Evolutionary conservation across 2,113 vertebrate species (phyloP).

Genomic region (Pygathrix nemaeus): DNA sequence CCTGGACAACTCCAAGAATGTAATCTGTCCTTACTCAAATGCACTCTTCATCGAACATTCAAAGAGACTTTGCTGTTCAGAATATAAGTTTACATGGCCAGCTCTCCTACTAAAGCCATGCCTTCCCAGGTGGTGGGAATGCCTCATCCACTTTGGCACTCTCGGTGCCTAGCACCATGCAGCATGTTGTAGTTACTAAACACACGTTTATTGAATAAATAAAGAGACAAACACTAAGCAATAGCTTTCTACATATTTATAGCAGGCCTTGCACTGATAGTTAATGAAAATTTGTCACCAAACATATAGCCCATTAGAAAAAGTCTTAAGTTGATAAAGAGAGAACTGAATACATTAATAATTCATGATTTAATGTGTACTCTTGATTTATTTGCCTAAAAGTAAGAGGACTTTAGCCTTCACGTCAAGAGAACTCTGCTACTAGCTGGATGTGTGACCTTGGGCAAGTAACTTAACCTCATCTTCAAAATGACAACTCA

Average conservation of each 20-base stretch:
- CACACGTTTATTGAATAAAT: neutral
- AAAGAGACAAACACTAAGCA: neutral
- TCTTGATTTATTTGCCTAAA: neutral
- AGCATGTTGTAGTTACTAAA: neutral
- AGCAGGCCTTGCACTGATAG: neutral
- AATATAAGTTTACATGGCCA: neutral
- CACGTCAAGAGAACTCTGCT: neutral
- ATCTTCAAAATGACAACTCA: neutral
- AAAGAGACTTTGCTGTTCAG: neutral
- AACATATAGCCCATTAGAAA: neutral
- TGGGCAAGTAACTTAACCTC: neutral
- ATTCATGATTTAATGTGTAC: neutral
- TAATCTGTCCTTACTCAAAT: neutral
- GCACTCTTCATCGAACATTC: neutral
- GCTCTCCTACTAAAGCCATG: neutral
- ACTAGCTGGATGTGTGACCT: neutral
- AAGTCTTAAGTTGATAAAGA: neutral
- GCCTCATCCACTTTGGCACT: neutral
- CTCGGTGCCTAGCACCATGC: neutral
- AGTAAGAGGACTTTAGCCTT: neutral
- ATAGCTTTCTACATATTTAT: neutral
- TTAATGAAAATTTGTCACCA: neutral
- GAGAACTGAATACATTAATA: neutral
- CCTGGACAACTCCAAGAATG: neutral
- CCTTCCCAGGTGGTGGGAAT: neutral